A percentile compares a stretch with the other conserved stretches of the same genome.
Evolutionary conservation across 23 tunicate genomes (phyloP).

Genomic region (Halocynthia roretzi): DNA sequence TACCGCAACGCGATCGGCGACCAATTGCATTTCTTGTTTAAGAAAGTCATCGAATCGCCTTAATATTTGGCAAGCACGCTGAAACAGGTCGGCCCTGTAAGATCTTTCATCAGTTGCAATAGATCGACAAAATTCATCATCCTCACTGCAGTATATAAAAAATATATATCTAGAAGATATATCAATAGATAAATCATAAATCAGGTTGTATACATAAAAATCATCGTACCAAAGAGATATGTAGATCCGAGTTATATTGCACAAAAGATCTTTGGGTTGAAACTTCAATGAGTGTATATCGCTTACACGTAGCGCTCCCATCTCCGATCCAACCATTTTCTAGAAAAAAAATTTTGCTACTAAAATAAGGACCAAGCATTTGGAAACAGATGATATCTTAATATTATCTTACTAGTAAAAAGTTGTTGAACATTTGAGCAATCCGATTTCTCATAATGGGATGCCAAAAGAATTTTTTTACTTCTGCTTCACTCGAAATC

Average conservation of each 20-base stretch:
- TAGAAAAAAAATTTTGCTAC: neutral
- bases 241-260: slow-evolving; percentile 14
- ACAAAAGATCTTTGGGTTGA: slow-evolving; percentile 35
- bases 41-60: slow-evolving; percentile 12
- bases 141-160: neutral
- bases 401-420: slow-evolving; percentile 16
- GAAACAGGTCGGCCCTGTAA: slow-evolving; percentile 22
- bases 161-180: neutral
- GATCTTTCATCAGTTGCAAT: slow-evolving; percentile 40
- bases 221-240: slow-evolving; percentile 5
- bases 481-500: slow-evolving; percentile 11
- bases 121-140: slow-evolving; percentile 22
- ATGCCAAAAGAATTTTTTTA: slow-evolving; percentile 26
- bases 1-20: slow-evolving; percentile 14
- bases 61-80: slow-evolving; percentile 25
- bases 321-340: slow-evolving; percentile 39
- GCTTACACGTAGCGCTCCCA: slow-evolving; percentile 18
- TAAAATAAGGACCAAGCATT: no score
- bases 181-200: no score
- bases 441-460: slow-evolving; percentile 31
- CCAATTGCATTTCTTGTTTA: neutral
- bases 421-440: slow-evolving; percentile 48
- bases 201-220: no score
- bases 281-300: slow-evolving; percentile 32
- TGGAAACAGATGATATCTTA: neutral